A percentile compares a stretch with the other conserved stretches of the same genome.
Conservation (phyloP, 2,797 vertebrate genomes). For the Clarias platycephalus region DNA sequence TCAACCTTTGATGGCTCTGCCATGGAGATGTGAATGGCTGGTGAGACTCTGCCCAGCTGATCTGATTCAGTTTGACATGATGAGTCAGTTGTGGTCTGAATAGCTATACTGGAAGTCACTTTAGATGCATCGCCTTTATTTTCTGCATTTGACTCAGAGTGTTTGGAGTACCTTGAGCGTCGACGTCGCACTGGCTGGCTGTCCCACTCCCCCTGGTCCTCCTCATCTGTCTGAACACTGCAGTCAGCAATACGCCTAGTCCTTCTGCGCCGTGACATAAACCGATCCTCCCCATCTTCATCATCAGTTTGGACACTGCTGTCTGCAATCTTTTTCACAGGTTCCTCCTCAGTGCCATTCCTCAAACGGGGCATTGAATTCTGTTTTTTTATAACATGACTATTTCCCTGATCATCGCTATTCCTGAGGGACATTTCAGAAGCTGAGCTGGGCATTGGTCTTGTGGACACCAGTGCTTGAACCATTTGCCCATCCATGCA, state of each 20-base stretch:
- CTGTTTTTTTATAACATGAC: conserved; percentile 87
- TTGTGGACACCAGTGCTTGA: conserved; percentile 78
- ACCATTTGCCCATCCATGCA: conserved; percentile 77
- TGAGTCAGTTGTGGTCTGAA: conserved; percentile 95
- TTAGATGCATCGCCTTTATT: conserved; percentile 82
- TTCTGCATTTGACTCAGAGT: conserved; percentile 82
- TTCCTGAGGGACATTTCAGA: conserved; percentile 95
- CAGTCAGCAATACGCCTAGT: conserved; percentile 90
- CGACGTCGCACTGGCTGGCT: conserved; percentile 90
- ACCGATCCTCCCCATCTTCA: conserved; percentile 91
- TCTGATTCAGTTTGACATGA: conserved; percentile 96
- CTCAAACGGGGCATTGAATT: conserved; percentile 96
- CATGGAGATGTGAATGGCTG: conserved; percentile 93
- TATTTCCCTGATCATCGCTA: conserved; percentile 83
- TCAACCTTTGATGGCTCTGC: conserved; percentile 91
- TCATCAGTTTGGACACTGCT: conserved; percentile 97
- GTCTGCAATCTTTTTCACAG: conserved; percentile 84
- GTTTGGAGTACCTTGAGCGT: conserved; percentile 85
- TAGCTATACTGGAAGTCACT: conserved; percentile 88
- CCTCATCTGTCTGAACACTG: conserved; percentile 96
- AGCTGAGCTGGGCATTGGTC: conserved; percentile 89
- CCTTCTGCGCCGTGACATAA: conserved; percentile 86
- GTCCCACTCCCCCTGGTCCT: conserved; percentile 94
- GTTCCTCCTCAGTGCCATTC: conserved; percentile 84
- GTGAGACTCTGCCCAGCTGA: conserved; percentile 87